A percentile compares a stretch with the other conserved stretches of the same genome.
These are phyloP conservation scores for Brenthis hecate DNA, from an alignment of 2,888 invertebrate genomes.

Conservation along the genomic window DNA sequence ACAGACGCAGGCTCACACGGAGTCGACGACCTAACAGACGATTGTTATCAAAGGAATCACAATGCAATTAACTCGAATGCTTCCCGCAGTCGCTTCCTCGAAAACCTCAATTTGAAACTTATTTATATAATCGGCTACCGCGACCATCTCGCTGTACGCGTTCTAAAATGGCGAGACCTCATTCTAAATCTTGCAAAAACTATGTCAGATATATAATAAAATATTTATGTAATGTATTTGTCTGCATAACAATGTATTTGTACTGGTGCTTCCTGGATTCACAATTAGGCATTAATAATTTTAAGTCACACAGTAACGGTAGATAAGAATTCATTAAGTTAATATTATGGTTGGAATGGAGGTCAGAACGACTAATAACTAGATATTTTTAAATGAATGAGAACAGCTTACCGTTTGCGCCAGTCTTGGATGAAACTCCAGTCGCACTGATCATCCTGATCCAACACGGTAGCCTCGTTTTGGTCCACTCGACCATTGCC, in stretches of 20 bases:
- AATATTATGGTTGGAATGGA: slow-evolving; percentile 57
- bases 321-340: slow-evolving; percentile 48
- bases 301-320: slow-evolving; percentile 58
- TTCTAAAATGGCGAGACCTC: slow-evolving; percentile 14
- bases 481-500: slow-evolving; percentile 70
- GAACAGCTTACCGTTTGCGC: slow-evolving; percentile 84
- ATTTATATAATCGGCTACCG: slow-evolving; percentile 24
- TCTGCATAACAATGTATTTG: slow-evolving; percentile 37
- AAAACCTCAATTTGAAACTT: slow-evolving; percentile 28
- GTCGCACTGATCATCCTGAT: slow-evolving; percentile 82
- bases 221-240: slow-evolving; percentile 21
- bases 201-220: slow-evolving; percentile 29
- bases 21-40: slow-evolving; percentile 61
- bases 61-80: slow-evolving; percentile 64
- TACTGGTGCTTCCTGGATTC: slow-evolving; percentile 51
- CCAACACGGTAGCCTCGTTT: slow-evolving; percentile 73
- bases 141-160: slow-evolving; percentile 20
- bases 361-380: slow-evolving; percentile 50
- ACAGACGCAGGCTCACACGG: slow-evolving; percentile 60
- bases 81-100: slow-evolving; percentile 51
- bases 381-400: slow-evolving; percentile 34
- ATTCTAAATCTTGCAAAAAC: slow-evolving; percentile 13
- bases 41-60: slow-evolving; percentile 66
- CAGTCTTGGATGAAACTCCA: slow-evolving; percentile 90
- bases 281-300: slow-evolving; percentile 59